Evolutionary conservation across 92 coral and sea anemone species (phyloP).

Genomic region (Actinernus sp.): DNA sequence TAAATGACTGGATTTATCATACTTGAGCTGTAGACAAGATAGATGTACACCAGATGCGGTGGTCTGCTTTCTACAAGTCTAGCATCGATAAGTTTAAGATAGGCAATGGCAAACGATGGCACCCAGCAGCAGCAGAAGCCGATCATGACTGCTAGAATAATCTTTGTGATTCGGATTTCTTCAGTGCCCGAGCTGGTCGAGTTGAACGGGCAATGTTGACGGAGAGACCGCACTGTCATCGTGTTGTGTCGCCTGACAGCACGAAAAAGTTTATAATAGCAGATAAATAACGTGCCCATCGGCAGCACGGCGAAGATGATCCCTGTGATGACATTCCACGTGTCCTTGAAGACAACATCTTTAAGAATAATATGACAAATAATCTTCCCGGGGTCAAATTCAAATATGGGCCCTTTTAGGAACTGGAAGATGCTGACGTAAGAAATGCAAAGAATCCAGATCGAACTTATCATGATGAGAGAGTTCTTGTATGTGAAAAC

Average conservation of each 20-base stretch:
- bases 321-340: slow-evolving; percentile 60
- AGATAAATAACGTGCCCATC: slow-evolving; percentile 54
- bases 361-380: slow-evolving; percentile 55
- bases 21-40: slow-evolving; percentile 65
- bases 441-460: slow-evolving; percentile 50
- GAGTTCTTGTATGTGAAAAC: slow-evolving; percentile 43
- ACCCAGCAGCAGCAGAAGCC: slow-evolving; percentile 74
- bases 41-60: slow-evolving; percentile 49
- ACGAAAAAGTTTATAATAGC: slow-evolving; percentile 65
- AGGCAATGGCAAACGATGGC: slow-evolving; percentile 60
- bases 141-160: slow-evolving; percentile 61
- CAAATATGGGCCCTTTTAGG: slow-evolving; percentile 39
- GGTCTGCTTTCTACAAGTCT: slow-evolving; percentile 1
- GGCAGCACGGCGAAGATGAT: slow-evolving; percentile 53
- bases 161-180: slow-evolving; percentile 65
- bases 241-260: slow-evolving; percentile 63
- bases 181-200: slow-evolving; percentile 31
- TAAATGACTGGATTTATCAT: slow-evolving; percentile 82
- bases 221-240: slow-evolving; percentile 43
- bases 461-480: slow-evolving; percentile 26
- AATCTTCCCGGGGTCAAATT: slow-evolving; percentile 68
- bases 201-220: slow-evolving; percentile 18
- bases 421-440: slow-evolving; percentile 35
- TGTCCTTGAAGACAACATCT: slow-evolving; percentile 18
- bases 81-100: slow-evolving; percentile 20